Evolutionary conservation across 2,888 invertebrate species (phyloP).

Genomic region (Pediacus dermestoides): DNA sequence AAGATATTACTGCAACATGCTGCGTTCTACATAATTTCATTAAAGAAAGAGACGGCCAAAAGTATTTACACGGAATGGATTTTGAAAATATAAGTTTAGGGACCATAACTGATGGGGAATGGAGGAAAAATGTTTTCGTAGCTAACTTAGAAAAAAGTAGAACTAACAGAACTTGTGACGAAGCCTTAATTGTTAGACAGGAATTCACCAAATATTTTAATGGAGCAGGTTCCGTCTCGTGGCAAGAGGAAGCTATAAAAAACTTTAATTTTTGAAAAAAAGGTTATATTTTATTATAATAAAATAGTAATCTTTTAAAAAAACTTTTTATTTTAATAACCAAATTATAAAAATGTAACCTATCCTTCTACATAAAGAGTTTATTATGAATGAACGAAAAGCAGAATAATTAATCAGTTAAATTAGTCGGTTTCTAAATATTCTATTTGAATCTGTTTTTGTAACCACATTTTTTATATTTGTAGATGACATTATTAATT

Average conservation of each 20-base stretch:
- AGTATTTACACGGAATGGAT: slow-evolving; percentile 11
- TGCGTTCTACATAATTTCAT: slow-evolving; percentile 12
- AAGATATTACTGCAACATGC: slow-evolving; percentile 7
- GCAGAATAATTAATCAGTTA: too few relatives aligned
- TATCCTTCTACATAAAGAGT: too few relatives aligned
- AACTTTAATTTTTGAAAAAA: slow-evolving; percentile 9
- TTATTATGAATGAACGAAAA: too few relatives aligned
- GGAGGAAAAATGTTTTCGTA: slow-evolving; percentile 10
- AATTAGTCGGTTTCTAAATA: not conserved
- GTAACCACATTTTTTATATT: slow-evolving; percentile 2
- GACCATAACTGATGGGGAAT: slow-evolving; percentile 8
- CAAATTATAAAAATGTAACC: not conserved
- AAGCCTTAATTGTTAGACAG: not conserved
- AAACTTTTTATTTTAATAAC: not conserved
- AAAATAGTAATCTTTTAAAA: not conserved
- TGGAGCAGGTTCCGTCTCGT: slow-evolving; percentile 5
- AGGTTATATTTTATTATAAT: not conserved
- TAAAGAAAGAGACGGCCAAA: slow-evolving; percentile 9
- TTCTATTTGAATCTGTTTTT: not conserved
- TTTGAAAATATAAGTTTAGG: slow-evolving; percentile 5
- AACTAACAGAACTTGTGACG: not conserved
- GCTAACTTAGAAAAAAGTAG: slow-evolving; percentile 1
- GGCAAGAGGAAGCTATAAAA: slow-evolving; percentile 11
- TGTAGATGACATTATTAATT: slow-evolving; percentile 2
- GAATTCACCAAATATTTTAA: slow-evolving; percentile 4